Conservation (phyloP, 2,113 vertebrate species). For the Hippocampus zosterae region DNA sequence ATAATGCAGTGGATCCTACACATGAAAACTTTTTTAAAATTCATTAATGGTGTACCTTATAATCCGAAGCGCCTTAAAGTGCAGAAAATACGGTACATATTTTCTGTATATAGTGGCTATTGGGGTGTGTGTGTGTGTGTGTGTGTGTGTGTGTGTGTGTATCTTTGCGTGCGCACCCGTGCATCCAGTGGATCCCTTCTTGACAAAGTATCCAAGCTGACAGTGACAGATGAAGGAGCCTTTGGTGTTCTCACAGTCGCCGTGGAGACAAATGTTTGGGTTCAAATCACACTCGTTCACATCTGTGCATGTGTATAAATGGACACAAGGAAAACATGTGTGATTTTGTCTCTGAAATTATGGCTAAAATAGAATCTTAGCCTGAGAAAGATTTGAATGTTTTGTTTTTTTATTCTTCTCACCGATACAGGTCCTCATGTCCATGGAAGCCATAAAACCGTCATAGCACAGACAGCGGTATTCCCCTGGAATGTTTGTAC, state of each 20-base stretch:
- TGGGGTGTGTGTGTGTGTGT: not conserved
- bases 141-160: not conserved
- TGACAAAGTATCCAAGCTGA: slow-evolving; percentile 84
- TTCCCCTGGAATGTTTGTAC: slow-evolving; percentile 85
- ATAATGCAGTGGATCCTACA: too few relatives aligned
- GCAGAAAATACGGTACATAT: too few relatives aligned
- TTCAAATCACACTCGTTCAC: slow-evolving; percentile 91
- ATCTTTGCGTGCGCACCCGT: slow-evolving; percentile 73
- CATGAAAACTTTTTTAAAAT: too few relatives aligned
- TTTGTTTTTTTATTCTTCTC: slow-evolving; percentile 39
- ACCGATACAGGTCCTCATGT: slow-evolving; percentile 87
- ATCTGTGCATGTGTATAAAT: slow-evolving; percentile 66
- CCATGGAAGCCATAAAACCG: slow-evolving; percentile 86
- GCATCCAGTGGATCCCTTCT: slow-evolving; percentile 86
- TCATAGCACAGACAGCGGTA: slow-evolving; percentile 88
- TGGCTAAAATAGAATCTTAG: slow-evolving; percentile 27
- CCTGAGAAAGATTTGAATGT: not conserved
- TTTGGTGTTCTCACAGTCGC: slow-evolving; percentile 89
- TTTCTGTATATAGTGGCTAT: too few relatives aligned
- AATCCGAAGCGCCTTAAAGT: too few relatives aligned
- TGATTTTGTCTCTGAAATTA: slow-evolving; percentile 9
- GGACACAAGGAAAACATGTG: slow-evolving; percentile 20
- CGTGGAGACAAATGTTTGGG: slow-evolving; percentile 88
- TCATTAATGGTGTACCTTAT: too few relatives aligned
- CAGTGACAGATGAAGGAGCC: slow-evolving; percentile 94